Evolutionary conservation across 2,888 invertebrate species (phyloP).

Genomic region (Heteromyza rotundicornis): DNA sequence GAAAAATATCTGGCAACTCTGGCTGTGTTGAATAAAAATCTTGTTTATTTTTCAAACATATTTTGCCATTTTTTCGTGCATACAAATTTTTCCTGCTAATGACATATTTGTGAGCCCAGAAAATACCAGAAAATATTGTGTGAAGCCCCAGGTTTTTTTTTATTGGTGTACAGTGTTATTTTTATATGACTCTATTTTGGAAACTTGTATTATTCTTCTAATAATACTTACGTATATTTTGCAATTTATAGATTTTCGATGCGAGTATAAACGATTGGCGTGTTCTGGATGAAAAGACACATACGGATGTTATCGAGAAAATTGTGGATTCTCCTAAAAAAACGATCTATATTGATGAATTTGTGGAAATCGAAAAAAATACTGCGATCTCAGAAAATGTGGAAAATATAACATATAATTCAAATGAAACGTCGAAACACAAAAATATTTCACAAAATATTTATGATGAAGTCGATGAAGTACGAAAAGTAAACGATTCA

Average conservation of each 20-base stretch:
- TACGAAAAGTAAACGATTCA: slow-evolving; percentile 52
- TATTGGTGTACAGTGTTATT: too few species aligned
- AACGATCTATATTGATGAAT: slow-evolving; percentile 59
- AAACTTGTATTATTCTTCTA: too few species aligned
- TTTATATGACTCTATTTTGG: too few species aligned
- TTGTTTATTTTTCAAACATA: too few species aligned
- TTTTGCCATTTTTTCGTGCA: too few species aligned
- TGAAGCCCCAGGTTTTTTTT: too few species aligned
- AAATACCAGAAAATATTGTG: too few species aligned
- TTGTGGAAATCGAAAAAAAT: slow-evolving; percentile 62
- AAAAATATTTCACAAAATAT: slow-evolving; percentile 55
- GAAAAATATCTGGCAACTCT: too few species aligned
- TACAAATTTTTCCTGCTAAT: too few species aligned
- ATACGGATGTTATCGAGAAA: slow-evolving; percentile 63
- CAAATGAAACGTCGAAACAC: slow-evolving; percentile 53
- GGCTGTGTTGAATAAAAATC: too few species aligned
- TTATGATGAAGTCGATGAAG: slow-evolving; percentile 58
- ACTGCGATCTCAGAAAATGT: slow-evolving; percentile 55
- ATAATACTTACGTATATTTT: too few species aligned
- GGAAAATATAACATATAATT: slow-evolving; percentile 54
- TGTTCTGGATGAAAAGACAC: slow-evolving; percentile 61
- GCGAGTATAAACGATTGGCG: slow-evolving; percentile 63
- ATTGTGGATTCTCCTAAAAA: slow-evolving; percentile 60
- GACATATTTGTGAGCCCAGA: too few species aligned
- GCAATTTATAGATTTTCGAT: slow-evolving; percentile 62